A percentile compares a stretch with the other conserved stretches of the same genome.
These are phyloP conservation scores for Carlito syrichta DNA, from an alignment of 2,113 vertebrate species.

Conservation along the genomic window DNA sequence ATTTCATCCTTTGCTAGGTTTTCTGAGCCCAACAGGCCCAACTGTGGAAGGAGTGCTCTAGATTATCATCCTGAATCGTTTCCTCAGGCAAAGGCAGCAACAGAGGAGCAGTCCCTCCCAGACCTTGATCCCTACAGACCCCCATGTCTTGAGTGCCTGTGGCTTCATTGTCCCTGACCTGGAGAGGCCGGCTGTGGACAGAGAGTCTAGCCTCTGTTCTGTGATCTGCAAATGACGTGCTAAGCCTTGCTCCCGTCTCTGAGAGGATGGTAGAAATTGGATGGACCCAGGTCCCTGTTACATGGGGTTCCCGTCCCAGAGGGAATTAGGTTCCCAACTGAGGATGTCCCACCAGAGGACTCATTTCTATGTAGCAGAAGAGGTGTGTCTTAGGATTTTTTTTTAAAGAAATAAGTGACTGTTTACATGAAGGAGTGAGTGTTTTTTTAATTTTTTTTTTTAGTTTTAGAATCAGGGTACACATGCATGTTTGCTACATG, in stretches of 20 bases:
- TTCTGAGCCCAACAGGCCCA: too few species aligned
- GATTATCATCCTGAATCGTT: accelerated
- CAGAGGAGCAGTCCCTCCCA: neutral
- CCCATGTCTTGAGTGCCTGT: accelerated
- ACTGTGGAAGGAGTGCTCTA: neutral
- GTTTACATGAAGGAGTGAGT: neutral
- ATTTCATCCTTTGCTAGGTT: neutral
- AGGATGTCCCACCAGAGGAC: accelerated
- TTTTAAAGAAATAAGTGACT: neutral
- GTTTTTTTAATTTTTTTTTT: too few species aligned
- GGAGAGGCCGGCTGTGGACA: accelerated
- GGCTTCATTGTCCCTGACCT: neutral
- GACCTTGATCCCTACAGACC: neutral
- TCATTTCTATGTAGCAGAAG: neutral
- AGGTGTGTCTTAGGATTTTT: neutral
- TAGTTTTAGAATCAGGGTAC: too few species aligned
- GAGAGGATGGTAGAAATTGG: accelerated
- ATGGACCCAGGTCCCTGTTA: accelerated
- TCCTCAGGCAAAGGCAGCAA: neutral
- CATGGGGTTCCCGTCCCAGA: neutral
- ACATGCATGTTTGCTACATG: too few species aligned
- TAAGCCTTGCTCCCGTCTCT: neutral
- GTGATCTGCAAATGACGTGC: neutral
- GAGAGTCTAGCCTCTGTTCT: neutral
- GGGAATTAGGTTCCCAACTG: too few species aligned